A percentile compares a stretch with the other conserved stretches of the same genome.
phyloP scores from a whole-genome alignment of 2,797 vertebrate species.

The Alca torda region DNA sequence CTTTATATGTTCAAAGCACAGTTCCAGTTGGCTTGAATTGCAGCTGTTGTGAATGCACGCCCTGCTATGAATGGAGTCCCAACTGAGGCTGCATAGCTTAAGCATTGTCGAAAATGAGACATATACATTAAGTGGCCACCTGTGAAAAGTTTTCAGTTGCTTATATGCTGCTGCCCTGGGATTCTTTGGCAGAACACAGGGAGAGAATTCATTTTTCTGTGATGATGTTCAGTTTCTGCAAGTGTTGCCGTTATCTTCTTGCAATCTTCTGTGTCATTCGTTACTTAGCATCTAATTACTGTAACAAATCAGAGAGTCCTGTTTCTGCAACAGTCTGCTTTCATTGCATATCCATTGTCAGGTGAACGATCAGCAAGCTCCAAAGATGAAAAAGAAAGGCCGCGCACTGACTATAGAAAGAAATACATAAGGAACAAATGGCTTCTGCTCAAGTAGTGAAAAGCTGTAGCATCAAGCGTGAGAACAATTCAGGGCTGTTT shows the following conservation, averaged over 20 bases:
- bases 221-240: not conserved
- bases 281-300: not conserved
- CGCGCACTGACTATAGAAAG: not conserved
- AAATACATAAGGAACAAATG: not conserved
- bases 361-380: not conserved
- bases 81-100: constrained; percentile 23
- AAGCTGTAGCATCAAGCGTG: not conserved
- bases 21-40: constrained; percentile 35
- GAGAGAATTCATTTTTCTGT: not conserved
- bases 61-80: constrained; percentile 37
- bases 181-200: not conserved
- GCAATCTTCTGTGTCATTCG: not conserved
- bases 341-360: not conserved
- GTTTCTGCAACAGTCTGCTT: not conserved
- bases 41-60: constrained; percentile 24
- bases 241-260: not conserved
- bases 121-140: constrained; percentile 39
- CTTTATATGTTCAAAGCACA: constrained; percentile 37
- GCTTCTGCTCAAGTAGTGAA: not conserved
- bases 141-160: constrained; percentile 48
- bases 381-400: not conserved
- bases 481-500: not conserved
- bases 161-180: not conserved
- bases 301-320: not conserved
- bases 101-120: constrained; percentile 9